These are phyloP conservation scores for Amazona guildingii DNA, from an alignment of 2,113 vertebrate species.

Conservation along the genomic window DNA sequence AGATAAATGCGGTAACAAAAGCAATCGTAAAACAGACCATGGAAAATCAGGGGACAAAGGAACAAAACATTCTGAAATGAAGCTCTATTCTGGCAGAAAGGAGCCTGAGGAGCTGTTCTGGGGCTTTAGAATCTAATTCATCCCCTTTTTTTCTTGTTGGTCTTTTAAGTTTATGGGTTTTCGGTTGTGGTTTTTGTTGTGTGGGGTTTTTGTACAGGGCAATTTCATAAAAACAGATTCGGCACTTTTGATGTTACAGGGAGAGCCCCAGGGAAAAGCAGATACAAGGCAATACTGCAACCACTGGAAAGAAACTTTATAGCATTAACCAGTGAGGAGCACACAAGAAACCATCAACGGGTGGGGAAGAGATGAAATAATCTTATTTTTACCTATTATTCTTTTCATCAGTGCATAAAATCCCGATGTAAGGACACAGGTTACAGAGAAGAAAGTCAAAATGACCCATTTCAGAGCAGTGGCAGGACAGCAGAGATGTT, in stretches of 20 bases:
- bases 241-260: conserved; percentile 21
- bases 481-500: background rate
- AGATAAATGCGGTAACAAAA: conserved; percentile 6
- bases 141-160: conserved; percentile 19
- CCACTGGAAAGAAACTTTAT: conserved; percentile 53
- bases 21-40: conserved; percentile 49
- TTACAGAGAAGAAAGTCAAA: conserved; percentile 1
- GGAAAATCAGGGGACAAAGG: conserved; percentile 42
- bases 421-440: background rate
- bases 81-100: background rate
- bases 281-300: conserved; percentile 58
- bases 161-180: background rate
- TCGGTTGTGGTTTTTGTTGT: background rate
- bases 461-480: background rate
- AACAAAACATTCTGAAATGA: conserved; percentile 12
- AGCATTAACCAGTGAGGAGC: background rate
- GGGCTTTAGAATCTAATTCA: conserved; percentile 64
- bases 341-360: conserved; percentile 2
- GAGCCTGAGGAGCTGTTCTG: conserved; percentile 40
- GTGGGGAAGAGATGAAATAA: background rate
- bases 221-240: conserved; percentile 53
- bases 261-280: conserved; percentile 11
- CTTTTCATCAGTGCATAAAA: background rate
- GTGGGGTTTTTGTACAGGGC: background rate
- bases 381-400: background rate